A percentile compares a stretch with the other conserved stretches of the same genome.
These are phyloP conservation scores for Agelas oroides DNA, from an alignment of 37 sponge, comb jelly and placozoan genomes.

Conservation along the genomic window DNA sequence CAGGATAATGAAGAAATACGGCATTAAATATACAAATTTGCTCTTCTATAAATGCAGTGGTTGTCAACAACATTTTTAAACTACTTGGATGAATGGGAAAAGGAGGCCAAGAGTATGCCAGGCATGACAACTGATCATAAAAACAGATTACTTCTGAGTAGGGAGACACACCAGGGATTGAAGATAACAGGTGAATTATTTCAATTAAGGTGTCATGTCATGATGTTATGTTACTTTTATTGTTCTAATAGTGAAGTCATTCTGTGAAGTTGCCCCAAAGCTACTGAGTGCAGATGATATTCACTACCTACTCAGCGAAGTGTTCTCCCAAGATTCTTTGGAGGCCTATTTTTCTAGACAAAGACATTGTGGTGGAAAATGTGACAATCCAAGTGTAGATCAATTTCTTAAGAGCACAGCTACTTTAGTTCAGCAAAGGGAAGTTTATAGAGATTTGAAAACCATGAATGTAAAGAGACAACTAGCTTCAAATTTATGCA, in stretches of 20 bases:
- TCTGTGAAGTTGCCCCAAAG: slow-evolving; percentile 16
- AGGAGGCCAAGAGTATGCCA: neutral
- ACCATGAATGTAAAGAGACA: slow-evolving; percentile 22
- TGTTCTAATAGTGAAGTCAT: slow-evolving; percentile 17
- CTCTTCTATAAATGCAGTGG: neutral
- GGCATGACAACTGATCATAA: neutral
- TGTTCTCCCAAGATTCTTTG: slow-evolving; percentile 26
- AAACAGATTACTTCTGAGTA: neutral
- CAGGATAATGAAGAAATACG: too few species aligned
- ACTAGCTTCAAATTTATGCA: too few species aligned
- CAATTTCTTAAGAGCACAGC: slow-evolving; percentile 32
- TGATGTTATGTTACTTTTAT: too few species aligned
- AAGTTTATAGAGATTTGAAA: slow-evolving; percentile 15
- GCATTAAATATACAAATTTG: too few species aligned
- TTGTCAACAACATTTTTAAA: neutral
- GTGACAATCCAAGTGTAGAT: slow-evolving; percentile 23
- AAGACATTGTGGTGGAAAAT: slow-evolving; percentile 19
- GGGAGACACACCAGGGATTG: neutral
- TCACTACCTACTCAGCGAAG: slow-evolving; percentile 18
- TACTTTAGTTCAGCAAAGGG: slow-evolving; percentile 19
- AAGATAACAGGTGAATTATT: neutral
- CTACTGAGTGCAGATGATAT: neutral
- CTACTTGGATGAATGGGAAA: neutral
- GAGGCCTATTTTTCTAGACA: slow-evolving; percentile 37
- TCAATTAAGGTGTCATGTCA: too few species aligned